Evolutionary conservation across 2,797 vertebrate genomes (phyloP).

Genomic region (Trematomus bernacchii): DNA sequence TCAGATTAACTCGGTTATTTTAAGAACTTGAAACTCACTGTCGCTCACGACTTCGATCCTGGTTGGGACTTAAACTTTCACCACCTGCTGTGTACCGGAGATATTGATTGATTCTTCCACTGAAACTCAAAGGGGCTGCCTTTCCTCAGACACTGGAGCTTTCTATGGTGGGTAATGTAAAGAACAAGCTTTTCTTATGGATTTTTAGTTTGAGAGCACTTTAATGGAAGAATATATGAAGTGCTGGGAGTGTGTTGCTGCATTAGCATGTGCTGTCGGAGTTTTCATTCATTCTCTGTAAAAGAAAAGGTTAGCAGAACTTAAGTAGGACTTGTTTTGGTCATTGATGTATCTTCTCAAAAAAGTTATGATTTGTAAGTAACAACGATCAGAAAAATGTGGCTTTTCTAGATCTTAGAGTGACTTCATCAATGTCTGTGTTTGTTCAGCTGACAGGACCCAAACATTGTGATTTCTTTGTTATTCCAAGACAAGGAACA

Average conservation of each 20-base stretch:
- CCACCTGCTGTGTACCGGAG: slow-evolving; percentile 47
- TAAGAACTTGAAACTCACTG: background rate
- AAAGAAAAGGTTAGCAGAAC: background rate
- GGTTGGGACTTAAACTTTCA: slow-evolving; percentile 41
- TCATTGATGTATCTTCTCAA: background rate
- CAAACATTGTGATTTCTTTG: background rate
- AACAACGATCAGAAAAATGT: background rate
- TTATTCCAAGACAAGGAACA: background rate
- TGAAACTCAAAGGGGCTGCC: slow-evolving; percentile 15
- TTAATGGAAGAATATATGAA: no score
- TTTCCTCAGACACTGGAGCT: slow-evolving; percentile 23
- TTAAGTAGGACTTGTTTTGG: background rate
- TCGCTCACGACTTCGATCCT: background rate
- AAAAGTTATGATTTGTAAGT: background rate
- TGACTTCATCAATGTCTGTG: background rate
- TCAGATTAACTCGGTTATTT: slow-evolving; percentile 44
- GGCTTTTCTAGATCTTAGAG: no score
- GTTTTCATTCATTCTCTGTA: slow-evolving; percentile 22
- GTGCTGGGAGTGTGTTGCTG: no score
- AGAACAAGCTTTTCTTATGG: background rate
- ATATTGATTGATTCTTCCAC: slow-evolving; percentile 47
- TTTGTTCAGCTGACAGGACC: background rate
- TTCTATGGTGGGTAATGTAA: slow-evolving; percentile 67
- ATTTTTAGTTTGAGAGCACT: background rate
- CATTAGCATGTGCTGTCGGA: background rate